Evolutionary conservation across 2,113 vertebrate species (phyloP).

Genomic region (Oreochromis spilurus): DNA sequence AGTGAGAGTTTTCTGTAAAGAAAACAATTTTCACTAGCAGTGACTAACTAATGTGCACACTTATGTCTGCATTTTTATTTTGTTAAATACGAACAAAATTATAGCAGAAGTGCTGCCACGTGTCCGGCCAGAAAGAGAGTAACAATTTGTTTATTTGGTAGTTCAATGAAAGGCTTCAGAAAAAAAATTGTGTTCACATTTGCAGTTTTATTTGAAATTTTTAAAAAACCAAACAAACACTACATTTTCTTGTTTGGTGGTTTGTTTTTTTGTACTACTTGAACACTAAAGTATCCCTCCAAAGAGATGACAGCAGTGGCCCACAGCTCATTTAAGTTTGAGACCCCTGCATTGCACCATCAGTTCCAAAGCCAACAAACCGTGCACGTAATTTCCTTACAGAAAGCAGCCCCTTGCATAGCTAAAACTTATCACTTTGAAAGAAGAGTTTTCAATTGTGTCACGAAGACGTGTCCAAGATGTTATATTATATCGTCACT

Average conservation of each 20-base stretch:
- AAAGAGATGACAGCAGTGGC: neutral
- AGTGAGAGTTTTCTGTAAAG: neutral
- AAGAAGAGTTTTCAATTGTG: neutral
- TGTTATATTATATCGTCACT: neutral
- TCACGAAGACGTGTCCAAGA: neutral
- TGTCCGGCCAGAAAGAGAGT: neutral
- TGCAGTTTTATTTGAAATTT: neutral
- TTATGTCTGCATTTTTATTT: neutral
- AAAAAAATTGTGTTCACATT: neutral
- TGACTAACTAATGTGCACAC: neutral
- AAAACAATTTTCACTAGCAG: neutral
- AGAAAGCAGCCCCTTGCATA: neutral
- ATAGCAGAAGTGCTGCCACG: neutral
- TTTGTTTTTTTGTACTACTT: rapidly evolving
- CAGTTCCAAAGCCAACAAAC: neutral
- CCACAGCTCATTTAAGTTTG: neutral
- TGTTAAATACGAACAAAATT: neutral
- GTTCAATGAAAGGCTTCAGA: neutral
- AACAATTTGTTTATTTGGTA: neutral
- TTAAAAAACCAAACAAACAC: neutral
- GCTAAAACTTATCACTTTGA: neutral
- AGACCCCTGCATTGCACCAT: neutral
- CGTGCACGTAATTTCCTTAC: neutral
- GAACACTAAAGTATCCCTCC: neutral
- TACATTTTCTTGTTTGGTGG: neutral